phyloP scores from a whole-genome alignment of 2,888 invertebrate species.

The Ptilodon capucinus region DNA sequence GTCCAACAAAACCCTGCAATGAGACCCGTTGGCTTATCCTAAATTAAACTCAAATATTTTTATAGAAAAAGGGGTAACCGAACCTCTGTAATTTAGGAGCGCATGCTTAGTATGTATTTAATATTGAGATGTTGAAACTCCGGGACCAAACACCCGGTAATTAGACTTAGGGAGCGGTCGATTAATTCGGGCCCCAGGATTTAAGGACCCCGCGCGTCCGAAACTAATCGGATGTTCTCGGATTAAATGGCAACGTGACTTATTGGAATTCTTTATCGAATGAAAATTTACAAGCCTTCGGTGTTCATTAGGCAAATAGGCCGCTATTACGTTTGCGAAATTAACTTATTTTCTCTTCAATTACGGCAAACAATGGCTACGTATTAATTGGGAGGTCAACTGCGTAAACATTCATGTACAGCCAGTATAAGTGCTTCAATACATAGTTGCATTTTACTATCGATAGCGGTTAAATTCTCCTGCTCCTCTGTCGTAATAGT shows the following conservation, averaged over 20 bases:
- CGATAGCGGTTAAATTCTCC: no score
- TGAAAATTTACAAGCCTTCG: slow-evolving; percentile 26
- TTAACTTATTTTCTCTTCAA: neutral
- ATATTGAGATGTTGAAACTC: slow-evolving; percentile 26
- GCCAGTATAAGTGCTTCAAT: no score
- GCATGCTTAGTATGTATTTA: slow-evolving; percentile 17
- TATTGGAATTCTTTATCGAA: slow-evolving; percentile 36
- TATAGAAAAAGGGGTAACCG: neutral
- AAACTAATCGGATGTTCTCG: slow-evolving; percentile 40
- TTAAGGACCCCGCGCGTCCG: slow-evolving; percentile 31
- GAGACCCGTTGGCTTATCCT: neutral
- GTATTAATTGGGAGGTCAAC: neutral
- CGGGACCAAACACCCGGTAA: slow-evolving; percentile 31
- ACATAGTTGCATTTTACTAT: no score
- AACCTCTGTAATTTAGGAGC: neutral
- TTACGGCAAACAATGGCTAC: neutral
- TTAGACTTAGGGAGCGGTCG: slow-evolving; percentile 34
- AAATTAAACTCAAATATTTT: neutral
- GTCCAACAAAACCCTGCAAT: neutral
- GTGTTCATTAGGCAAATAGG: slow-evolving; percentile 27
- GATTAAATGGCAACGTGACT: slow-evolving; percentile 37
- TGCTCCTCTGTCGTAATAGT: no score
- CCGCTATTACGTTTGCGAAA: slow-evolving; percentile 1
- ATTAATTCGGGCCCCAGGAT: slow-evolving; percentile 40
- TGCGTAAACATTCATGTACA: neutral